These are phyloP conservation scores for Elgaria multicarinata DNA, from an alignment of 2,113 vertebrate species.

Conservation along the genomic window DNA sequence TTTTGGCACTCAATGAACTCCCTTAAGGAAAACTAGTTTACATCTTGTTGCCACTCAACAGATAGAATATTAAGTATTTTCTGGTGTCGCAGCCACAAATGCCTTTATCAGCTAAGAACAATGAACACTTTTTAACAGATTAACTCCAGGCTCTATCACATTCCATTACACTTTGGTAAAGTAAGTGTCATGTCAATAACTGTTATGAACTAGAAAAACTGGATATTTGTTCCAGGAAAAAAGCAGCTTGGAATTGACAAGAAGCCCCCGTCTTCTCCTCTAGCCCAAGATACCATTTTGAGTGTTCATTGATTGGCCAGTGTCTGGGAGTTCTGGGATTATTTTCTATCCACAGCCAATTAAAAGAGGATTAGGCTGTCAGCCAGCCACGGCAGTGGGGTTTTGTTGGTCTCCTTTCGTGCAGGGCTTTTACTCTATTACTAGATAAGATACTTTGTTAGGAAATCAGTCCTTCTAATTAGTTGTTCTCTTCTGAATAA, in stretches of 20 bases:
- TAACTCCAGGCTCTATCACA: not conserved
- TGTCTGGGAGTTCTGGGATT: slow-evolving; percentile 60
- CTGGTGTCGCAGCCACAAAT: not conserved
- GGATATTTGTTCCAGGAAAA: not conserved
- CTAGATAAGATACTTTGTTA: slow-evolving; percentile 23
- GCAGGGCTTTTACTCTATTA: slow-evolving; percentile 33
- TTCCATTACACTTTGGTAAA: not conserved
- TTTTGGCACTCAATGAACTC: not conserved
- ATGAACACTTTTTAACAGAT: not conserved
- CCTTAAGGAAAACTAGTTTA: not conserved
- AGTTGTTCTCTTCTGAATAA: not conserved
- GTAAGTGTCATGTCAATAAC: not conserved
- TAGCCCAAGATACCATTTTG: slow-evolving; percentile 17
- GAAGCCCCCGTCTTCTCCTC: not conserved
- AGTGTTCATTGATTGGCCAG: slow-evolving; percentile 42
- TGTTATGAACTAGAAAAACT: not conserved
- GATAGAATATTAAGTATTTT: not conserved
- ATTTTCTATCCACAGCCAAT: slow-evolving; percentile 61
- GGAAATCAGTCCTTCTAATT: slow-evolving; percentile 9
- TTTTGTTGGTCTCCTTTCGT: slow-evolving; percentile 32
- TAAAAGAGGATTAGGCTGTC: slow-evolving; percentile 74
- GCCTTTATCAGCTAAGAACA: not conserved
- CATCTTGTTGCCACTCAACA: not conserved
- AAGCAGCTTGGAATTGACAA: not conserved
- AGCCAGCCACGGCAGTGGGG: slow-evolving; percentile 58